A percentile compares a stretch with the other conserved stretches of the same genome.
Conservation (phyloP, 2,888 invertebrate genomes). For the Salpingus planirostris region DNA sequence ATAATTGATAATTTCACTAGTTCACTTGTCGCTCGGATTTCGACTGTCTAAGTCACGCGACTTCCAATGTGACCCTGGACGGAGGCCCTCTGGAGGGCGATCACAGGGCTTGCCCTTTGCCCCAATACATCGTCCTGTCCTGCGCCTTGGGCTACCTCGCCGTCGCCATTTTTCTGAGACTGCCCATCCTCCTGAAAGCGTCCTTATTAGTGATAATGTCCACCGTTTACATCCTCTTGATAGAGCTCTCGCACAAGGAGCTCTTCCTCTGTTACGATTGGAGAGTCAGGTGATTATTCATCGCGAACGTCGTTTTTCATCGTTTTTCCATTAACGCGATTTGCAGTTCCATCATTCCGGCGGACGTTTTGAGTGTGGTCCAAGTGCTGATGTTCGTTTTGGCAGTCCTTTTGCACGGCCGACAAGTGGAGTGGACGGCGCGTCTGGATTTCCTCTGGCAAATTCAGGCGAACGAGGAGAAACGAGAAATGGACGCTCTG, state of each 20-base stretch:
- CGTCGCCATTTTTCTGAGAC: constrained; percentile 73
- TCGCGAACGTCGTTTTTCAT: not conserved
- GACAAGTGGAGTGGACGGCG: constrained; percentile 86
- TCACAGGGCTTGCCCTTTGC: constrained; percentile 74
- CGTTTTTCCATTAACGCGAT: too few species aligned
- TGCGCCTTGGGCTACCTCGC: constrained; percentile 77
- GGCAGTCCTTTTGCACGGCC: constrained; percentile 75
- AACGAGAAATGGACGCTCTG: constrained; percentile 86
- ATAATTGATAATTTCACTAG: constrained; percentile 39
- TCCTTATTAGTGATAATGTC: constrained; percentile 69
- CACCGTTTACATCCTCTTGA: constrained; percentile 68
- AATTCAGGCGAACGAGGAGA: constrained; percentile 81
- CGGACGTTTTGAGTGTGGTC: constrained; percentile 67
- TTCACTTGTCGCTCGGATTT: constrained; percentile 54
- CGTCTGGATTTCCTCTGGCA: constrained; percentile 76
- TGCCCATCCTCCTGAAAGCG: constrained; percentile 77
- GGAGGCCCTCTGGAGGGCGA: constrained; percentile 42
- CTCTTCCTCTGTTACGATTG: constrained; percentile 77
- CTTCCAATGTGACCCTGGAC: constrained; percentile 47
- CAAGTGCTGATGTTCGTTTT: constrained; percentile 75
- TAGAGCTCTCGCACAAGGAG: constrained; percentile 70
- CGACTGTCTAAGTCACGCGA: constrained; percentile 42
- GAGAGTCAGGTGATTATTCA: constrained; percentile 58
- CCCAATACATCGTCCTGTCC: constrained; percentile 79
- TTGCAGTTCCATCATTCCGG: constrained; percentile 54